Evolutionary conservation across 2,888 invertebrate genomes (phyloP), one percentile per base, ranked within the genome.

Genomic region (Dolichopus griseipennis): DNA sequence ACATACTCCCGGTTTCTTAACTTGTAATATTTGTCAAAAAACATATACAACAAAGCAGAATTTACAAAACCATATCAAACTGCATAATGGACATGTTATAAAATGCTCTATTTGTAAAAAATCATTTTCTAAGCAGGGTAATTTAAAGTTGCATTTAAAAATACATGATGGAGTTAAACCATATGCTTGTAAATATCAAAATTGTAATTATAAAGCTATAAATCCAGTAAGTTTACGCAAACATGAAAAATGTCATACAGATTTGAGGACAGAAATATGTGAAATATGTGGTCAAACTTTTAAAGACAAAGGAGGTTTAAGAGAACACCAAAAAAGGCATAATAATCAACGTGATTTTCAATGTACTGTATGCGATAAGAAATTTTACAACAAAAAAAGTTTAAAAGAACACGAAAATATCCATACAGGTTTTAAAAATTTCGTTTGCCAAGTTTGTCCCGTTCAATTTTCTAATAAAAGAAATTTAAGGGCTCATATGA

Each of bases 281-380:
- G 52, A 52, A 52, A 52, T 52, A 52, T 52, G 52, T 6, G 52
- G 52, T 18, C 52, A 52, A 52, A 52, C 52, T 6, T 52, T 52
- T 15, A 52, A 52, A 52, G 18, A 52, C 15, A 52, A 52, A 18
- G 52, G 52, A 18, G 1, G 18, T n/a, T 15, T 52, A 6, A 52
- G 15, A 52, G 52, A 52, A 52, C 52, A 52, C 18, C 52, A 52
- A 52, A 52, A 52, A 52, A 12, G 52, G 18, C 52, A 52, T 52
- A 52, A 52, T 52, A 52, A 52, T 18, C 52, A 52, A 52, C 52
- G 52, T 52, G 52, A 52, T 52, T 52, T 52, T 52, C 15, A 52
- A 15, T 52, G 52, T 52, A 18, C 2, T n/a, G 18, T 12, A 52
- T 52, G 52, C 18, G 52, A 52, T 52, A 52, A 52, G 18, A 52